Evolutionary conservation across 1,140 invertebrate genomes (phyloP).

Genomic region (Eciton burchellii): DNA sequence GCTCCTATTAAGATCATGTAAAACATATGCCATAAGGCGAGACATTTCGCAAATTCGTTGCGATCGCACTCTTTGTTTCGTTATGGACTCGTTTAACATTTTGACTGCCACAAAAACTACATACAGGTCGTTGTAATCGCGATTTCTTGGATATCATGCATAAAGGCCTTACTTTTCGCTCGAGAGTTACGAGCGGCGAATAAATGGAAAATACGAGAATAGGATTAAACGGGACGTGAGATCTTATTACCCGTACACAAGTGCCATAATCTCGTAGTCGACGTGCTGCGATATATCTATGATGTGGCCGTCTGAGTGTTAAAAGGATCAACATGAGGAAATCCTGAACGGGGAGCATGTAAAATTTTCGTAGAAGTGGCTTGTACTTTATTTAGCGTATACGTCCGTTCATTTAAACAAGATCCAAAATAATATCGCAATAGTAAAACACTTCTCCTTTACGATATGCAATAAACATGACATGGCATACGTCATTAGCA

Average conservation of each 20-base stretch:
- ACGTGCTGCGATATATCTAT: neutral
- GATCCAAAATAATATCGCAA: neutral
- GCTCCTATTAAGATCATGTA: neutral
- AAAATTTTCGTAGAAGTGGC: conserved; percentile 24
- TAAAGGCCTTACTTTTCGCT: neutral
- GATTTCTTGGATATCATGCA: conserved; percentile 22
- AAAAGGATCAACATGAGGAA: neutral
- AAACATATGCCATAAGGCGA: neutral
- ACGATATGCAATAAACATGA: conserved; percentile 20
- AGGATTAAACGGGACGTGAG: neutral
- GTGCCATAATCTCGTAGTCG: conserved; percentile 40
- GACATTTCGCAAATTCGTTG: neutral
- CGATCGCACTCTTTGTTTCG: neutral
- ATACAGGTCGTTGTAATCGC: neutral
- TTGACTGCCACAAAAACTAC: conserved; percentile 21
- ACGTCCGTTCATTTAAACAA: neutral
- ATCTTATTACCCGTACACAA: neutral
- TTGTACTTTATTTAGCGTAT: conserved; percentile 10
- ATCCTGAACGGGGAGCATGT: neutral
- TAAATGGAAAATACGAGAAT: neutral
- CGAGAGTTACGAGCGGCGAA: conserved; percentile 6
- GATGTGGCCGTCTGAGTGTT: conserved; percentile 5
- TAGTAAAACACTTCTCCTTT: conserved; percentile 23
- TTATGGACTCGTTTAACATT: conserved; percentile 1
- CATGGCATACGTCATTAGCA: conserved; percentile 1